Percentiles rank a stretch among this genome's conserved stretches.
These are phyloP conservation scores for Nansenia antarctica DNA, from an alignment of 2,113 vertebrate species.

Conservation along the genomic window DNA sequence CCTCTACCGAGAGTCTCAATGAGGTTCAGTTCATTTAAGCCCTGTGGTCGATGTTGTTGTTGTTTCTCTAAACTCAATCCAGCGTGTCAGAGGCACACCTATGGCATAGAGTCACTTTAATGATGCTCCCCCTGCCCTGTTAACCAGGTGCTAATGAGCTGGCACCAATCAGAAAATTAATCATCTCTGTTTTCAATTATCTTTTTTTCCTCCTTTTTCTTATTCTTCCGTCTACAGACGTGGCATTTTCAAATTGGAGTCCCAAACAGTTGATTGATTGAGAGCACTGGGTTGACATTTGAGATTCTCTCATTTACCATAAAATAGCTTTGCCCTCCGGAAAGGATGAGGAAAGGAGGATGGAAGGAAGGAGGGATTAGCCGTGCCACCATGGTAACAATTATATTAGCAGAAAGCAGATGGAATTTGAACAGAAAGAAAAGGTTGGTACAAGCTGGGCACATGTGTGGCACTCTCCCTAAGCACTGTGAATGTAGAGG, in stretches of 20 bases:
- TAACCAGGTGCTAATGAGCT: background rate
- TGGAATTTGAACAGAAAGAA: background rate
- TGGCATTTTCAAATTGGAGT: background rate
- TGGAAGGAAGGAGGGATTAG: no score
- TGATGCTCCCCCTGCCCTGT: background rate
- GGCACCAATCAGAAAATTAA: background rate
- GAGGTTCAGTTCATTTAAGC: no score
- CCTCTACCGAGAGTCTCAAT: no score
- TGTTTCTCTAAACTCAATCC: background rate
- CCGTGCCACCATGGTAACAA: background rate
- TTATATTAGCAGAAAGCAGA: background rate
- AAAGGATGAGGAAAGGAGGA: no score
- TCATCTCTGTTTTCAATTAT: background rate
- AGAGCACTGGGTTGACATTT: background rate
- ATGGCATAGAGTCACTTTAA: background rate
- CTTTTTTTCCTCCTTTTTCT: background rate
- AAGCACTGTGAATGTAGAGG: background rate
- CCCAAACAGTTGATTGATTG: background rate
- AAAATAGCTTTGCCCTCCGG: background rate
- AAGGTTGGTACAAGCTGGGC: background rate
- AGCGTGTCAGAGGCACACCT: background rate
- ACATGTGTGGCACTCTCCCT: background rate
- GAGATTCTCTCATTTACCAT: background rate
- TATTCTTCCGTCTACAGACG: no score
- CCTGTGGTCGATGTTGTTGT: background rate